A percentile compares a stretch with the other conserved stretches of the same genome.
phyloP scores from a whole-genome alignment of 2,888 invertebrate genomes.

The Suillia variegata region DNA sequence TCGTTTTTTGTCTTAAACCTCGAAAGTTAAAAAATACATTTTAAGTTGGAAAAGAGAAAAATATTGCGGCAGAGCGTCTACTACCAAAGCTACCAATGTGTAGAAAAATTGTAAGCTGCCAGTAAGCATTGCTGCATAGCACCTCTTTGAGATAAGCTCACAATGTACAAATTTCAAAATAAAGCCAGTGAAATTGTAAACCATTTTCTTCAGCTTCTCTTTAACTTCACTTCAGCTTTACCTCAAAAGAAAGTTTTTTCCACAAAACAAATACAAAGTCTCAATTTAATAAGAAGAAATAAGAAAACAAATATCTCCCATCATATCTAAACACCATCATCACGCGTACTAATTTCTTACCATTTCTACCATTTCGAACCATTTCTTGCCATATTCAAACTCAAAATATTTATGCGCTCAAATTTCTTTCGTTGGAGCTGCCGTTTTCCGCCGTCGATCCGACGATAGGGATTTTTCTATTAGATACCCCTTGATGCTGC shows the following conservation, averaged over 20 bases:
- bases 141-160: neutral
- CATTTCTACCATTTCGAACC: too few relatives aligned
- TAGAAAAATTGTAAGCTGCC: neutral
- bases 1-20: too few relatives aligned
- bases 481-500: too few relatives aligned
- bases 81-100: neutral
- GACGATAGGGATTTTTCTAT: too few relatives aligned
- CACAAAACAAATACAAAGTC: too few relatives aligned
- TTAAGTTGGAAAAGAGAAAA: too few relatives aligned
- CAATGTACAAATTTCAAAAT: neutral
- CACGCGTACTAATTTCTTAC: slow-evolving; percentile 37
- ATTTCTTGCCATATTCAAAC: slow-evolving; percentile 7
- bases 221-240: neutral
- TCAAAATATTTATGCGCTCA: slow-evolving; percentile 8
- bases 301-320: neutral
- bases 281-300: neutral
- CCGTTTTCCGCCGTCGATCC: too few relatives aligned
- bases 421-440: slow-evolving; percentile 3
- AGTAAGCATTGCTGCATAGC: neutral
- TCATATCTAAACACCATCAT: slow-evolving; percentile 38
- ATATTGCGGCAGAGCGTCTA: neutral
- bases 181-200: slow-evolving; percentile 2
- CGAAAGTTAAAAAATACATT: too few relatives aligned
- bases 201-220: neutral
- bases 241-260: neutral